These are phyloP conservation scores for Lasius platythorax DNA, from an alignment of 2,888 invertebrate species.

Conservation along the genomic window DNA sequence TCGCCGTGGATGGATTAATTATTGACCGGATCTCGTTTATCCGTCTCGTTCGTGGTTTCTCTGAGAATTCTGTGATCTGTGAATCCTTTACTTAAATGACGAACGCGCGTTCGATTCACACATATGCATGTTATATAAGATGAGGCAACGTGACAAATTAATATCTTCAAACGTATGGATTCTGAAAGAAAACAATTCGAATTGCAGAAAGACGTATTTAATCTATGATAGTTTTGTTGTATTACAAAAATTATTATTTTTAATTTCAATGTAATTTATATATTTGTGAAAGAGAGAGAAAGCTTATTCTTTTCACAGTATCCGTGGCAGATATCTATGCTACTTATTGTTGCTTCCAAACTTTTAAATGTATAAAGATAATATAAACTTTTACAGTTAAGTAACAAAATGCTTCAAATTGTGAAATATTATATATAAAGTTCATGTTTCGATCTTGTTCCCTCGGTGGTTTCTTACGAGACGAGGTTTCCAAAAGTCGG, in stretches of 20 bases:
- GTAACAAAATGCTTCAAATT: neutral
- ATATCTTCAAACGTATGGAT: neutral
- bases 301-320: neutral
- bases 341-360: neutral
- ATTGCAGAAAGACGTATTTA: neutral
- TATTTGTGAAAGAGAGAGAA: neutral
- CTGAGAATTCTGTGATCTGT: neutral
- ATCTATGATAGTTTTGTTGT: neutral
- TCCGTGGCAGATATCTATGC: neutral
- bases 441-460: conserved; percentile 3
- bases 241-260: neutral
- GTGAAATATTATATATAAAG: neutral
- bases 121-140: neutral
- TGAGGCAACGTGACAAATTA: conserved; percentile 7
- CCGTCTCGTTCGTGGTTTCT: neutral
- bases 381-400: conserved; percentile 8
- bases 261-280: neutral
- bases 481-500: conserved; percentile 10
- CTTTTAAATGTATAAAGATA: neutral
- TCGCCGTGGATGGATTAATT: conserved; percentile 70
- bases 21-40: conserved; percentile 57
- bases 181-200: neutral
- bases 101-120: neutral
- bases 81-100: neutral
- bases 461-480: conserved; percentile 6